A percentile compares a stretch with the other conserved stretches of the same genome.
Evolutionary conservation across 2,888 invertebrate species (phyloP).

Genomic region (Drosophila phalerata): DNA sequence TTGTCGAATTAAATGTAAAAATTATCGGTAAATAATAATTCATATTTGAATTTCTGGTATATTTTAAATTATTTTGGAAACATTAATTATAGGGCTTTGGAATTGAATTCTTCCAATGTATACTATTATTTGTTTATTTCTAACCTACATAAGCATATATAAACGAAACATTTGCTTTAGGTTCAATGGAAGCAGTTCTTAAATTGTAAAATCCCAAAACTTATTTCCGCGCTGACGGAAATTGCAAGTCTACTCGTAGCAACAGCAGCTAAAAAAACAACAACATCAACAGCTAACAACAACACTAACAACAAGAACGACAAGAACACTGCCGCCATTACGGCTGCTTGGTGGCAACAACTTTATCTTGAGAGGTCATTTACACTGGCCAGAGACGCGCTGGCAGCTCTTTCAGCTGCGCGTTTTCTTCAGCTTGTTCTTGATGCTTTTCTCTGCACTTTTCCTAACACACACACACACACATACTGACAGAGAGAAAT

Average conservation of each 20-base stretch:
- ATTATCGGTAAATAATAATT: too few relatives aligned
- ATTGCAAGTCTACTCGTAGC: conserved; percentile 56
- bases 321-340: conserved; percentile 49
- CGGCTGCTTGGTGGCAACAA: conserved; percentile 70
- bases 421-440: conserved; percentile 70
- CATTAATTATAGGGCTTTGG: too few relatives aligned
- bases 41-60: too few relatives aligned
- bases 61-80: too few relatives aligned
- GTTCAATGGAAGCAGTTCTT: neutral
- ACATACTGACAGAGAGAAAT: conserved; percentile 18
- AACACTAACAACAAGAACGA: conserved; percentile 11
- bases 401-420: conserved; percentile 40
- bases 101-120: too few relatives aligned
- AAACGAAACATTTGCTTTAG: neutral
- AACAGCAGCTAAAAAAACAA: neutral
- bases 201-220: conserved; percentile 19
- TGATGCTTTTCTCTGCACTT: conserved; percentile 64
- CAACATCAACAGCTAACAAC: conserved; percentile 1
- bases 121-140: too few relatives aligned
- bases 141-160: too few relatives aligned
- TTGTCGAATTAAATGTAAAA: neutral
- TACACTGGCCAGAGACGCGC: conserved; percentile 68
- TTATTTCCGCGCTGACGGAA: conserved; percentile 72
- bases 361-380: conserved; percentile 83
- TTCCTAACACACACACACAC: conserved; percentile 39